phyloP scores from a whole-genome alignment of 2,888 invertebrate species.

The Lasioglossum figueresi region DNA sequence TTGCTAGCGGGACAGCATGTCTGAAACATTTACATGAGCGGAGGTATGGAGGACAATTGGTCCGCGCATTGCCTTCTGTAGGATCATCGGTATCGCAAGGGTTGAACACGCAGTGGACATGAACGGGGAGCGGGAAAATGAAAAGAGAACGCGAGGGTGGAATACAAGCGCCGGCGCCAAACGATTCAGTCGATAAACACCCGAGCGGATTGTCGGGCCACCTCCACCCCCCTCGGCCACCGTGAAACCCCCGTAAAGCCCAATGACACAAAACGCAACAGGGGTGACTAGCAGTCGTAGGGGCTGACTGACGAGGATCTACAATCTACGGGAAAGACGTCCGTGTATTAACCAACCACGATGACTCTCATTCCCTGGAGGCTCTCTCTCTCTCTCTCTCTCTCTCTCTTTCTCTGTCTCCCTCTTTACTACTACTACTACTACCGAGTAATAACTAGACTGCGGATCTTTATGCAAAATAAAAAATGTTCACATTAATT shows the following conservation, averaged over 20 bases:
- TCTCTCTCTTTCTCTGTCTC: too few relatives aligned
- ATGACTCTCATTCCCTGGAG: background rate
- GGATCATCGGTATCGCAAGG: constrained; percentile 1
- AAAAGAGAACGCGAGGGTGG: constrained; percentile 35
- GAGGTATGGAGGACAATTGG: background rate
- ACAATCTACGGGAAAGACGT: background rate
- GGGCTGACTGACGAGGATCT: constrained; percentile 3
- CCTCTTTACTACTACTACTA: too few relatives aligned
- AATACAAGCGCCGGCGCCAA: constrained; percentile 65
- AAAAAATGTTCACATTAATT: background rate
- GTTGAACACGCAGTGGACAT: background rate
- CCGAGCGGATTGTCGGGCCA: constrained; percentile 45
- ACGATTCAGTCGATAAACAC: constrained; percentile 69
- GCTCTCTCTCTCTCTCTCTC: background rate
- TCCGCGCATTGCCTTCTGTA: background rate
- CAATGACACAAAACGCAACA: constrained; percentile 76
- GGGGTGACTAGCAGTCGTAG: constrained; percentile 60
- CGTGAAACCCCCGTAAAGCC: constrained; percentile 68
- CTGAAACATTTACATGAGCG: background rate
- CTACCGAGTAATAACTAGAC: background rate
- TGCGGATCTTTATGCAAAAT: background rate
- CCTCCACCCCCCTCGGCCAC: constrained; percentile 50
- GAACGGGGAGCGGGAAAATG: constrained; percentile 14
- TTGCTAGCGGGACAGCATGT: background rate
- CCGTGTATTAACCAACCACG: background rate